Evolutionary conservation across 2,113 vertebrate species (phyloP), one percentile per base, ranked within the genome.

Genomic region (Oncorhynchus keta): DNA sequence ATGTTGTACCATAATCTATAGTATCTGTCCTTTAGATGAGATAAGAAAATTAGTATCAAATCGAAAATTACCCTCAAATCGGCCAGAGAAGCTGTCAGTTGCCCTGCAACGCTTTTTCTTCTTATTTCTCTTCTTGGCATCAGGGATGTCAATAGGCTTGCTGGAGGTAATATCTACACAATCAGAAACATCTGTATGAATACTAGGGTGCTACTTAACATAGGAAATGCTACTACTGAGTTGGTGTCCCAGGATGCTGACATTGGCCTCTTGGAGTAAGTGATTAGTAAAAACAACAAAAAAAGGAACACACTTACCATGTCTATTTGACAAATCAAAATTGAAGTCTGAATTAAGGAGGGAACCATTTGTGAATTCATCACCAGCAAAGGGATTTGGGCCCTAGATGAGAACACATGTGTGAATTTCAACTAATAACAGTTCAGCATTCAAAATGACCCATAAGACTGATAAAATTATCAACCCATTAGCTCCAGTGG

Each of bases 31-130:
- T 45, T 45, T 45, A 11, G 39, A 69, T 2, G 13, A 28, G 1
- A 1, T 11, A 55, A 9, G 28, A 22, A 70, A 55, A 62, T 0
- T 89, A 97, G 97, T 24, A 24, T 24, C 24, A 24, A 24, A 24
- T 24, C 24, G 28, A 22, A 70, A 55, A 62, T 0, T 89, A 97
- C 98, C 98, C 92, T 99, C 97, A 0, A 99, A 99, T 55, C 95
- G 89, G 64, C 98, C 98, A 0, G 97, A 96, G 93, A 99, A 99
- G 89, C 98, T 99, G 88, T 99, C 97, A 0, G 97, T 98, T 75
- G 98, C 97, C 61, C 98, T 87, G 90, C 97, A 97, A 70, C 97
- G 94, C 88, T 98, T 99, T 89, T 99, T 99, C 92, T 99, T 99
- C 93, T 99, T 99, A 92, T 95, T 93, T 81, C 97, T 94, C 88